A percentile compares a stretch with the other conserved stretches of the same genome.
Evolutionary conservation across 2,888 invertebrate genomes (phyloP).

Genomic region (Malthinus seriepunctatus): DNA sequence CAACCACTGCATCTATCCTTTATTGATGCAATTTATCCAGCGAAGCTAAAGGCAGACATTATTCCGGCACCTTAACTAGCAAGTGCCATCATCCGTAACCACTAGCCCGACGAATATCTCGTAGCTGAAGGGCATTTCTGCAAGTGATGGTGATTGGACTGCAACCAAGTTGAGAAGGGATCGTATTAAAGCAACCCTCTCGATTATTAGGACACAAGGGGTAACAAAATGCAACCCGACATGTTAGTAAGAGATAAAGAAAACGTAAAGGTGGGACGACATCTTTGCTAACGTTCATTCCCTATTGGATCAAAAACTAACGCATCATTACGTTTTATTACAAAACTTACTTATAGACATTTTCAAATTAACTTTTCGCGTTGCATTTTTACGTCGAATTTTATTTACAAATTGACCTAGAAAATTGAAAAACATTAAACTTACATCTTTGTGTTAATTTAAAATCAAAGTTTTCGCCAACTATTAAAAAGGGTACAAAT

Average conservation of each 20-base stretch:
- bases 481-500: no score
- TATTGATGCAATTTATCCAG: constrained; percentile 19
- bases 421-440: not conserved
- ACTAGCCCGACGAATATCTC: constrained; percentile 37
- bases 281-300: not conserved
- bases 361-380: constrained; percentile 26
- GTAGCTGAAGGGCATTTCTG: constrained; percentile 37
- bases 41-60: constrained; percentile 17
- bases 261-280: constrained; percentile 1
- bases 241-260: not conserved
- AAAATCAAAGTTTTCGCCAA: no score
- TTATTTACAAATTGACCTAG: constrained; percentile 5
- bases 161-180: constrained; percentile 35
- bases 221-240: constrained; percentile 9
- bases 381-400: constrained; percentile 8
- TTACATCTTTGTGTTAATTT: no score
- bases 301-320: constrained; percentile 36
- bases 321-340: constrained; percentile 33
- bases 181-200: constrained; percentile 25
- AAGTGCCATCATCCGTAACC: constrained; percentile 37
- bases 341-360: constrained; percentile 29
- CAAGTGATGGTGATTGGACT: constrained; percentile 41
- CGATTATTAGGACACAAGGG: constrained; percentile 13
- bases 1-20: constrained; percentile 9
- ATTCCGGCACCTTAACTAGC: constrained; percentile 20